phyloP scores from a whole-genome alignment of 1,140 invertebrate species.

The Himalopsyche phryganea region DNA sequence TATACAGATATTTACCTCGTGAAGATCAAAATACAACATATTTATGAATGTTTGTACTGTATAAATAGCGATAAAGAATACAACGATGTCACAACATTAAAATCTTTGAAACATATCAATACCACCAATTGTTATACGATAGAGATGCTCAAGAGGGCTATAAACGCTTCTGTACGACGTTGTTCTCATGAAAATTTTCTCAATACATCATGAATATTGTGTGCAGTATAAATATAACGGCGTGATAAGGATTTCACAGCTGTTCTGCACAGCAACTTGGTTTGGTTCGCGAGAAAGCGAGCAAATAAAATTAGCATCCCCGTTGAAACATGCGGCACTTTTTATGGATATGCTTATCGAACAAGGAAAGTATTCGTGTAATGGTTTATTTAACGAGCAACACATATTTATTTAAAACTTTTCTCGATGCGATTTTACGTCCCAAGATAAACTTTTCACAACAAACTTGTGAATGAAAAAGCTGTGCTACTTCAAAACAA shows the following conservation, averaged over 20 bases:
- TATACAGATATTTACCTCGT: no score
- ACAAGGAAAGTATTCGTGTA: not conserved
- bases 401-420: constrained; percentile 1
- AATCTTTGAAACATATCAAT: no score
- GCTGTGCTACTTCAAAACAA: no score
- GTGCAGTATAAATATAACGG: constrained; percentile 13
- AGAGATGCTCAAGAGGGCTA: not conserved
- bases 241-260: constrained; percentile 12
- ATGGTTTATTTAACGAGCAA: not conserved
- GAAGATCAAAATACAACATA: no score
- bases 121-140: no score
- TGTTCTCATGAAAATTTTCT: constrained; percentile 5
- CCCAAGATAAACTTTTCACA: no score
- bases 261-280: not conserved
- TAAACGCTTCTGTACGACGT: constrained; percentile 10
- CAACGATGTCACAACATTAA: no score
- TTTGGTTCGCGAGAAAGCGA: not conserved
- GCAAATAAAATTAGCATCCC: constrained; percentile 3
- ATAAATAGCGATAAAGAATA: no score
- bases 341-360: not conserved
- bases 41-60: no score
- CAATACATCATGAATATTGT: constrained; percentile 23
- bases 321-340: not conserved
- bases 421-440: not conserved
- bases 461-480: no score